Conservation (phyloP, 2,797 vertebrate genomes). For the Lemur catta region DNA sequence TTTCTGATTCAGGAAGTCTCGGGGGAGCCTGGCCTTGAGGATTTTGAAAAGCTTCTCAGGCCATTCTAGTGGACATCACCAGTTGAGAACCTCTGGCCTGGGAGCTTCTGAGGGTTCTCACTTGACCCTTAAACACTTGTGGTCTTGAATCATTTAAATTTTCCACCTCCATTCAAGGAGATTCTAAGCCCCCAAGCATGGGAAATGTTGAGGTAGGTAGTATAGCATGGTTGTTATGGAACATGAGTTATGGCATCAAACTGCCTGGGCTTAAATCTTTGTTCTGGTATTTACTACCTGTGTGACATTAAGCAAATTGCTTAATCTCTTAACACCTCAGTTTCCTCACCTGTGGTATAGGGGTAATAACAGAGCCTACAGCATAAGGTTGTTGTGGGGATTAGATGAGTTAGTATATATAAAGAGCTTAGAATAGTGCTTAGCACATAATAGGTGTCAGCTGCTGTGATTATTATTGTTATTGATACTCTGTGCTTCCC, state of each 20-base stretch:
- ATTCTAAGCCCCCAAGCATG: neutral
- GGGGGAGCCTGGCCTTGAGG: neutral
- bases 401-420: neutral
- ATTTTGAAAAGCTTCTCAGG: neutral
- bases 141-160: neutral
- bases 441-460: neutral
- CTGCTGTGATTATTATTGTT: neutral
- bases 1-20: neutral
- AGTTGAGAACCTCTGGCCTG: neutral
- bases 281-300: neutral
- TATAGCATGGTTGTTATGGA: neutral
- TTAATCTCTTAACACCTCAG: neutral
- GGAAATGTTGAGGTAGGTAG: neutral
- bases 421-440: neutral
- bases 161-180: neutral
- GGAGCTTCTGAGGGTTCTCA: neutral
- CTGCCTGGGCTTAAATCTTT: neutral
- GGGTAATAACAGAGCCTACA: neutral
- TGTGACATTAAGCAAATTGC: neutral
- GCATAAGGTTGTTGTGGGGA: neutral
- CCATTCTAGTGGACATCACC: neutral
- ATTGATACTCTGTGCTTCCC: neutral
- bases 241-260: neutral
- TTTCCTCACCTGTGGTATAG: neutral
- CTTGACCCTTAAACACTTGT: neutral